These are phyloP conservation scores for Zygaena filipendulae DNA, from an alignment of 2,888 invertebrate species.

Conservation along the genomic window DNA sequence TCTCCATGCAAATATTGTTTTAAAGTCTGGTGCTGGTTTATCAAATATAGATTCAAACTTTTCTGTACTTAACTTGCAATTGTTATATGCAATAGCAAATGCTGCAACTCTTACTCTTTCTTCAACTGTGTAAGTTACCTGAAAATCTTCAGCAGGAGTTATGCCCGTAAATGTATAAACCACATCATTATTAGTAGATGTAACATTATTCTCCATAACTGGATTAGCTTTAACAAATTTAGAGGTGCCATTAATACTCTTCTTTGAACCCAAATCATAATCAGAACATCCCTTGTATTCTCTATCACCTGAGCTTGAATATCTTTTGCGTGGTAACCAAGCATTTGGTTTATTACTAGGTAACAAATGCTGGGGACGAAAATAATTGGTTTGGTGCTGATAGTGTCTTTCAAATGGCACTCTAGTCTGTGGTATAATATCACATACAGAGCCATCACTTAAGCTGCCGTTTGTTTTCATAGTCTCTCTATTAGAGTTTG, in stretches of 20 bases:
- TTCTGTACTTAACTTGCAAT: conserved; percentile 50
- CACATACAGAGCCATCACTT: conserved; percentile 52
- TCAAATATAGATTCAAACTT: conserved; percentile 48
- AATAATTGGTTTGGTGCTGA: conserved; percentile 25
- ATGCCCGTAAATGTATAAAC: conserved; percentile 42
- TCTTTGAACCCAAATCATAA: conserved; percentile 45
- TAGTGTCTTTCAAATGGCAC: conserved; percentile 35
- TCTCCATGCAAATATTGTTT: conserved; percentile 58
- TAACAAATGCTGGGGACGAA: conserved; percentile 26
- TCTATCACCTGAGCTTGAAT: conserved; percentile 37
- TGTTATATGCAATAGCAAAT: conserved; percentile 51
- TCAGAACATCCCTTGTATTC: conserved; percentile 43
- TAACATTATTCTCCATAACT: conserved; percentile 57
- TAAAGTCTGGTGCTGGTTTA: conserved; percentile 59
- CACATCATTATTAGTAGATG: conserved; percentile 52
- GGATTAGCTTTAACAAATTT: conserved; percentile 32
- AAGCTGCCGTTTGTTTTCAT: conserved; percentile 39
- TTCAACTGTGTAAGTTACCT: conserved; percentile 47
- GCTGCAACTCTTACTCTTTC: conserved; percentile 53
- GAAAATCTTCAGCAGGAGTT: conserved; percentile 37
- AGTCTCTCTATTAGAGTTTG: conserved; percentile 27
- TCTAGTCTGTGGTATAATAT: conserved; percentile 34
- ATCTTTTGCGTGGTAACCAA: conserved; percentile 33
- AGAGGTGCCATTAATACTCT: conserved; percentile 28
- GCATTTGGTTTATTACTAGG: conserved; percentile 29